phyloP scores from a whole-genome alignment of 2,888 invertebrate genomes.

The Philereme vetulata region DNA sequence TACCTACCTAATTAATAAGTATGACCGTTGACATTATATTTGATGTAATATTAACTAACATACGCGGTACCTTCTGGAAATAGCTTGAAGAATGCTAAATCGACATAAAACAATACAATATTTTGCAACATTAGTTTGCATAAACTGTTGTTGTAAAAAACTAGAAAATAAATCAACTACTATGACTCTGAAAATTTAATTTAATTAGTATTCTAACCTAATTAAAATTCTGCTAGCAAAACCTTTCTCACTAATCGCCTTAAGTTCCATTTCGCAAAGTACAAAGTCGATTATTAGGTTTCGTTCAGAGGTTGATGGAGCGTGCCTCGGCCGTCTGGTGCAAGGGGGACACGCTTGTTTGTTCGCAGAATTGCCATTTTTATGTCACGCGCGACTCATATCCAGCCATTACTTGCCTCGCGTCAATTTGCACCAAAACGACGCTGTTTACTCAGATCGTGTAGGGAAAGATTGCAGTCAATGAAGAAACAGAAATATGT shows the following conservation, averaged over 20 bases:
- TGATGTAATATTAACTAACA: too few species aligned
- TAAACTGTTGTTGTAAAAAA: too few species aligned
- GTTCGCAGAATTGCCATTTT: conserved; percentile 67
- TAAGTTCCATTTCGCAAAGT: conserved; percentile 18
- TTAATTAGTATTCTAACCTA: too few species aligned
- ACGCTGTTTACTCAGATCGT: conserved; percentile 27
- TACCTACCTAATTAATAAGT: too few species aligned
- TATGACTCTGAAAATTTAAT: too few species aligned
- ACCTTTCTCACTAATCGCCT: neutral
- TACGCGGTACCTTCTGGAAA: too few species aligned
- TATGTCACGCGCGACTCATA: conserved; percentile 56
- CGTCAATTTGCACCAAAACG: conserved; percentile 44
- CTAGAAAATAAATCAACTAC: too few species aligned
- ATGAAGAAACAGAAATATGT: conserved; percentile 3
- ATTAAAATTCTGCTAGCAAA: neutral
- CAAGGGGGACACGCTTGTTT: conserved; percentile 56
- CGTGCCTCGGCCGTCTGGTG: conserved; percentile 45
- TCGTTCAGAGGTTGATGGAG: conserved; percentile 58
- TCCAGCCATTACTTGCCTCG: conserved; percentile 50
- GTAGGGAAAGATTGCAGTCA: conserved; percentile 10
- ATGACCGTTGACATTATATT: too few species aligned
- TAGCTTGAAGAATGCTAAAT: too few species aligned
- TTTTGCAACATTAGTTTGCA: too few species aligned
- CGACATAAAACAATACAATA: too few species aligned
- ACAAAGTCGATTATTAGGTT: conserved; percentile 55